Conservation (phyloP, 2,888 invertebrate species). For the Ennomos quercinarius region DNA sequence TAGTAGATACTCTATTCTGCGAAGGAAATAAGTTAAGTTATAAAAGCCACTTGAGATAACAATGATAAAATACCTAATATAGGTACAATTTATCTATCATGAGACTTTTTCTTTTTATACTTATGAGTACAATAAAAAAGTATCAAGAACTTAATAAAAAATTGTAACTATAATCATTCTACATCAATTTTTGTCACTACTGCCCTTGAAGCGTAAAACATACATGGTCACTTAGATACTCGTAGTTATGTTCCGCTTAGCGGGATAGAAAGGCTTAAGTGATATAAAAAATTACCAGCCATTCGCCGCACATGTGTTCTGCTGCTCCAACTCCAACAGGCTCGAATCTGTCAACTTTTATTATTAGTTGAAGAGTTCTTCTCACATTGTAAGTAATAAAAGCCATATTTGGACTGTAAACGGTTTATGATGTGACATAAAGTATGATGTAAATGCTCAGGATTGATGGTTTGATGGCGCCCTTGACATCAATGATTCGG, state of each 20-base stretch:
- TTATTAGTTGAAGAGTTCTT: slow-evolving; percentile 48
- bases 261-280: slow-evolving; percentile 19
- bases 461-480: slow-evolving; percentile 25
- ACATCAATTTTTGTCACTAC: slow-evolving; percentile 22
- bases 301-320: slow-evolving; percentile 68
- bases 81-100: no score
- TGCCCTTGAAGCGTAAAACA: slow-evolving; percentile 17
- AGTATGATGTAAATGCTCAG: slow-evolving; percentile 23
- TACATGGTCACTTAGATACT: slow-evolving; percentile 6
- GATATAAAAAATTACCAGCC: slow-evolving; percentile 61
- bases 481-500: slow-evolving; percentile 25
- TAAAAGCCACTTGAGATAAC: slow-evolving; percentile 4
- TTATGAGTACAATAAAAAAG: no score
- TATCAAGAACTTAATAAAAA: no score
- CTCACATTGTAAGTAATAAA: slow-evolving; percentile 33
- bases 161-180: slow-evolving; percentile 10
- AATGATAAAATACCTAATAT: not conserved
- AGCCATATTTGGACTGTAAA: slow-evolving; percentile 27
- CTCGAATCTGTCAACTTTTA: slow-evolving; percentile 50
- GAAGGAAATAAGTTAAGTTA: not conserved
- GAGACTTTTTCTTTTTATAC: no score
- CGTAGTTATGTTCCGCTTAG: slow-evolving; percentile 13
- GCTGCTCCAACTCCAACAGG: slow-evolving; percentile 40
- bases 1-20: no score
- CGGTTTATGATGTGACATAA: slow-evolving; percentile 29